A percentile compares a stretch with the other conserved stretches of the same genome.
Evolutionary conservation across 2,797 vertebrate genomes (phyloP).

Genomic region (Gymnothorax javanicus): DNA sequence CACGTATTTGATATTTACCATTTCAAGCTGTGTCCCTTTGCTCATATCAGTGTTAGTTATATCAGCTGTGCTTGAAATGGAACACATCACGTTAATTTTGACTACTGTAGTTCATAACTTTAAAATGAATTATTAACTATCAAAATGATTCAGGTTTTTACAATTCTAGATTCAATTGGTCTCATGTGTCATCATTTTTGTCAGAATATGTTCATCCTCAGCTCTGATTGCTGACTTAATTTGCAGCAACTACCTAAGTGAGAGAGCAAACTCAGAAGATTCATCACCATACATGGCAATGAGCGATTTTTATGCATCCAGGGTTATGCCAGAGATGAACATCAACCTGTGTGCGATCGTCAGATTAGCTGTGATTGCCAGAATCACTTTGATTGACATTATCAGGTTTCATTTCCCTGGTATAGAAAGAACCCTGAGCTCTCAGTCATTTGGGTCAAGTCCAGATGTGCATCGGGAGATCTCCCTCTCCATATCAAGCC

Average conservation of each 20-base stretch:
- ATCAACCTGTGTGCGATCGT: neutral
- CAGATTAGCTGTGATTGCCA: neutral
- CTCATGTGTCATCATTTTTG: neutral
- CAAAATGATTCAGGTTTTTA: neutral
- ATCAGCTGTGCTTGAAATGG: no score
- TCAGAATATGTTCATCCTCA: neutral
- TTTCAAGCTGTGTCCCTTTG: no score
- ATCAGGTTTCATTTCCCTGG: neutral
- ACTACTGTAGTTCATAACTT: neutral
- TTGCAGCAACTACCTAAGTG: neutral
- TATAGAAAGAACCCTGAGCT: neutral
- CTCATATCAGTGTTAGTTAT: neutral
- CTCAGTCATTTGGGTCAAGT: conserved; percentile 28
- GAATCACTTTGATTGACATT: neutral
- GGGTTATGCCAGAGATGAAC: neutral
- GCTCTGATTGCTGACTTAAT: neutral
- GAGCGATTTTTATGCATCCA: neutral
- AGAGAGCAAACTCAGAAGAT: neutral
- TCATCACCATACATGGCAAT: neutral
- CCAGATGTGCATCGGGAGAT: conserved; percentile 37
- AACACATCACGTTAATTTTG: neutral
- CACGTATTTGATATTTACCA: no score
- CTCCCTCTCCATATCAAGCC: conserved; percentile 46
- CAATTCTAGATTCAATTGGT: neutral
- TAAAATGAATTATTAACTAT: neutral